A percentile compares a stretch with the other conserved stretches of the same genome.
These are phyloP conservation scores for pig (Sus scrofa) DNA, from an alignment of 2,113 vertebrate species.

Conservation along the genomic window DNA sequence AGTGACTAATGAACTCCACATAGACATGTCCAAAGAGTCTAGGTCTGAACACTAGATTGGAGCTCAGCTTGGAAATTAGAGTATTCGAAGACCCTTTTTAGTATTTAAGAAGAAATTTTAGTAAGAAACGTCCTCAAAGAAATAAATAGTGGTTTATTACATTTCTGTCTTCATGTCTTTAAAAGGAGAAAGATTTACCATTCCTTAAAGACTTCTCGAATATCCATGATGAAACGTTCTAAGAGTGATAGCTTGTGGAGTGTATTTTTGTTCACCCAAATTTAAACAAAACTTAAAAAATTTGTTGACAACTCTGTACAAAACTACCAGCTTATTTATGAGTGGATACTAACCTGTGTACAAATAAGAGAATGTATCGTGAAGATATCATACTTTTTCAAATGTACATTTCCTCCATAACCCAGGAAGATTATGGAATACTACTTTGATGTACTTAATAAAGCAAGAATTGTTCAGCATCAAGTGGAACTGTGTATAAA, in stretches of 20 bases:
- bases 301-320: background rate
- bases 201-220: background rate
- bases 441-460: background rate
- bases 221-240: background rate
- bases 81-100: background rate
- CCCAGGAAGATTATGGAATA: background rate
- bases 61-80: background rate
- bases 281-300: constrained; percentile 13
- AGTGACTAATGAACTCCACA: background rate
- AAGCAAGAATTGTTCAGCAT: background rate
- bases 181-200: background rate
- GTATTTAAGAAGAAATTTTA: background rate
- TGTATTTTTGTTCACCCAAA: background rate
- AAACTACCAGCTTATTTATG: background rate
- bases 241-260: background rate
- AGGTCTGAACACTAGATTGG: background rate
- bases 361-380: background rate
- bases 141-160: background rate
- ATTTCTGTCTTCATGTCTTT: background rate
- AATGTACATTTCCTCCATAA: background rate
- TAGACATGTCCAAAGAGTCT: background rate
- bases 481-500: background rate
- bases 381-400: background rate
- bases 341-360: background rate
- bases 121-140: background rate